Conservation (phyloP, 2,113 vertebrate genomes). For the Cyanoliseus patagonus region DNA sequence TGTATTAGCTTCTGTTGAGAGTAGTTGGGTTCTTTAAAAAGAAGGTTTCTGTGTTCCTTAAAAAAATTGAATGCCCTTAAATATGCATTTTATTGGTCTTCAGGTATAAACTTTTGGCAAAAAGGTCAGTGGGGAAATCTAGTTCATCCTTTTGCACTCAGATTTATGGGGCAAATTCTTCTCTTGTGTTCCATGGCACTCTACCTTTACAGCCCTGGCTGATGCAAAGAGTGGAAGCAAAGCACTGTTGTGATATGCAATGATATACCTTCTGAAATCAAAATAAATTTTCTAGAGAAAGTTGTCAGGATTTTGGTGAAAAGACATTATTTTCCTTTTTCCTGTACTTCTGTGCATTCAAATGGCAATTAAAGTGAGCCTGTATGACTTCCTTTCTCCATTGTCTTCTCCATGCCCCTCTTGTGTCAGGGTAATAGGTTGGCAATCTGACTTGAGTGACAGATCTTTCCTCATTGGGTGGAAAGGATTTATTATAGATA, state of each 20-base stretch:
- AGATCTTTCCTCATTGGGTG: neutral
- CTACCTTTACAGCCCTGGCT: neutral
- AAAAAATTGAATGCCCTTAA: neutral
- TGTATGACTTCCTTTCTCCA: neutral
- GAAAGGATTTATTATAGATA: neutral
- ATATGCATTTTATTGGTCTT: neutral
- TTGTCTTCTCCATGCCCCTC: neutral
- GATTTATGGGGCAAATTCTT: neutral
- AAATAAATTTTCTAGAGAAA: neutral
- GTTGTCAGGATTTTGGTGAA: neutral
- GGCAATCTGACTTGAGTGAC: neutral
- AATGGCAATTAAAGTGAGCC: neutral
- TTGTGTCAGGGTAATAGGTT: rapidly evolving
- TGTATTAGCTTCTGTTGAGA: neutral
- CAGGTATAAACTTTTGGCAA: neutral
- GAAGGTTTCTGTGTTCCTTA: neutral
- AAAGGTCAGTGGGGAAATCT: neutral
- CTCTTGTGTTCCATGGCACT: neutral
- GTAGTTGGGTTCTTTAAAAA: neutral
- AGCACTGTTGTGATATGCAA: neutral
- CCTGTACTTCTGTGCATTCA: neutral
- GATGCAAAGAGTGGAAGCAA: neutral
- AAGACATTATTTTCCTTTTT: neutral
- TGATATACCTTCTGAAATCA: neutral
- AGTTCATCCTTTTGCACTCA: neutral